Evolutionary conservation across 2,113 vertebrate species (phyloP), one percentile per base, ranked within the genome.

Genomic region (Lagopus leucura): DNA sequence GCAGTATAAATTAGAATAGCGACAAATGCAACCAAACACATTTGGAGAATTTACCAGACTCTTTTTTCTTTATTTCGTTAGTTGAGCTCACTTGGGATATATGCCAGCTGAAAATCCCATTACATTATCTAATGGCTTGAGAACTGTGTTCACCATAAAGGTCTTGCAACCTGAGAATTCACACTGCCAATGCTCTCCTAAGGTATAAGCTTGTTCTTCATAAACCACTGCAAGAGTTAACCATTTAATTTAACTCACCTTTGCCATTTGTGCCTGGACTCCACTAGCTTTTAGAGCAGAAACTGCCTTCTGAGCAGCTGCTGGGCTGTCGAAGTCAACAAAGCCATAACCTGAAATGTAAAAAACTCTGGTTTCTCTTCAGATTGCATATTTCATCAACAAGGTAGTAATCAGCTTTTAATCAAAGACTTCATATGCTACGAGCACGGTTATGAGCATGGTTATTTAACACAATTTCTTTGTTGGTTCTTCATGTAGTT

Each of bases 221-320:
- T 7, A 61, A 69, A 12, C 18, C 30, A 13, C 0, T 70, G 58
- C 71, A 84, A 61, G 43, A 90, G 83, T 71, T 32, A 64, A 27
- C 24, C 3, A 1, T 34, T 55, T 86, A 73, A 52, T 91, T 82
- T 71, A 67, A 95, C 97, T 98, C 98, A 99, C 99, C 98, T 99
- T 99, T 95, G 99, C 99, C 99, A 99, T 99, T 97, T 99, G 99
- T 93, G 99, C 99, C 96, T 99, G 99, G 91, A 99, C 98, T 84
- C 99, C 99, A 74, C 78, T 98, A 69, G 98, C 98, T 97, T 99
- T 99, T 94, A 99, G 97, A 96, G 99, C 99, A 48, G 98, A 98
- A 92, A 99, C 99, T 2, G 99, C 99, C 97, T 99, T 99, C 98
- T 99, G 99, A 95, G 99, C 99, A 64, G 99, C 99, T 61, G 98